Conservation (phyloP, 2,888 invertebrate species). For the Lycophotia porphyrea region DNA sequence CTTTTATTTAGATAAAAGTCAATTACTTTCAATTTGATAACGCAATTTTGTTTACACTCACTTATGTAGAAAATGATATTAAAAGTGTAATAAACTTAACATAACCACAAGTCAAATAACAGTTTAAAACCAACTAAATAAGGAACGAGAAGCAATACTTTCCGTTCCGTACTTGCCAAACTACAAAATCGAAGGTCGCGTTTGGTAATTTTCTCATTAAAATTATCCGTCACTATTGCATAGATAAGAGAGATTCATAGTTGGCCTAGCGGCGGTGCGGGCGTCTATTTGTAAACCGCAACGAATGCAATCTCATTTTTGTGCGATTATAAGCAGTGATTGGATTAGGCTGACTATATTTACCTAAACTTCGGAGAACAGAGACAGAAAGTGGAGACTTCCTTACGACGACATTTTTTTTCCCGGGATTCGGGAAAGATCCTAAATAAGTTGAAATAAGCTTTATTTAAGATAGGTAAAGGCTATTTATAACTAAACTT, state of each 20-base stretch:
- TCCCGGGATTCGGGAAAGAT: too few species aligned
- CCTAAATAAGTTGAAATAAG: too few species aligned
- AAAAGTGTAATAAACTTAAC: conserved; percentile 12
- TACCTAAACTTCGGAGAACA: too few species aligned
- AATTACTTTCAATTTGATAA: conserved; percentile 28
- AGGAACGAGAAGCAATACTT: conserved; percentile 48
- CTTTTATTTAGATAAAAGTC: conserved; percentile 26
- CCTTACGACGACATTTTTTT: too few species aligned
- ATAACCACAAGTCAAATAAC: not conserved
- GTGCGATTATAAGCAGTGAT: too few species aligned
- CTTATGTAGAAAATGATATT: not conserved
- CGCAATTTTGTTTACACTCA: not conserved
- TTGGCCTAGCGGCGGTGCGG: not conserved
- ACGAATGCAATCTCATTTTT: not conserved
- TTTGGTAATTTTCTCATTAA: conserved; percentile 77
- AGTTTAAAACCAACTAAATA: conserved; percentile 34
- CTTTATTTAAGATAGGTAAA: too few species aligned
- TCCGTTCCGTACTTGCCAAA: conserved; percentile 59
- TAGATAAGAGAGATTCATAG: conserved; percentile 20
- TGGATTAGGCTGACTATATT: too few species aligned
- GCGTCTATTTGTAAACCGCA: conserved; percentile 14
- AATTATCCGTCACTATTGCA: conserved; percentile 71
- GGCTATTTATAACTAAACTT: too few species aligned
- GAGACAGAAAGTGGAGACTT: too few species aligned
- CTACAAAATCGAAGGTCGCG: conserved; percentile 73